phyloP scores from a whole-genome alignment of 2,888 invertebrate species.

The Psylliodes chrysocephalus region DNA sequence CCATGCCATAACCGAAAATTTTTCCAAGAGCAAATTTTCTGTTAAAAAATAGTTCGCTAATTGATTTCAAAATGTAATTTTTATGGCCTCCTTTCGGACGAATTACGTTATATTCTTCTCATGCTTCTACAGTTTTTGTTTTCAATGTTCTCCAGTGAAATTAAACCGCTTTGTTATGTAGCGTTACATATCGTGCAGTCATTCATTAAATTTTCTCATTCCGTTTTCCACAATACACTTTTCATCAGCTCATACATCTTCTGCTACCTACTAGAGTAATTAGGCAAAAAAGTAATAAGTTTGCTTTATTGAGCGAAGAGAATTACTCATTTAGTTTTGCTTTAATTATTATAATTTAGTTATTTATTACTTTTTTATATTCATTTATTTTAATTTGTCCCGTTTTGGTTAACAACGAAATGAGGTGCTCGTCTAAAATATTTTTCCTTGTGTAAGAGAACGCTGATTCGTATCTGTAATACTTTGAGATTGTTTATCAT shows the following conservation, averaged over 20 bases:
- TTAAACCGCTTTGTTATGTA: background rate
- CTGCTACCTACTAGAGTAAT: background rate
- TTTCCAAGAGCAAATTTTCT: too few relatives aligned
- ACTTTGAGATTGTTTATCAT: too few relatives aligned
- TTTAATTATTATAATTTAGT: background rate
- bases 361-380: background rate
- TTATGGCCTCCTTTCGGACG: too few relatives aligned
- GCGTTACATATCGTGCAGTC: constrained; percentile 1
- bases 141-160: too few relatives aligned
- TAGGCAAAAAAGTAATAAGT: constrained; percentile 17
- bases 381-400: background rate
- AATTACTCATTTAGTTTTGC: constrained; percentile 26
- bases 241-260: constrained; percentile 25
- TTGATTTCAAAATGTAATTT: too few relatives aligned
- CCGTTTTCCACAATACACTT: constrained; percentile 25
- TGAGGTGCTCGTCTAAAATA: too few relatives aligned
- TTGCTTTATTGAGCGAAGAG: constrained; percentile 27
- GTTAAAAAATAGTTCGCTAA: too few relatives aligned
- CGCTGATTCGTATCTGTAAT: too few relatives aligned
- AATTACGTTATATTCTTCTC: too few relatives aligned
- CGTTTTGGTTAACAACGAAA: background rate
- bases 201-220: constrained; percentile 8
- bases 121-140: too few relatives aligned
- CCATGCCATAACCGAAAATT: too few relatives aligned
- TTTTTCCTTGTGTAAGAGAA: too few relatives aligned